phyloP scores from a whole-genome alignment of 2,113 vertebrate species.

The Raja brachyura region DNA sequence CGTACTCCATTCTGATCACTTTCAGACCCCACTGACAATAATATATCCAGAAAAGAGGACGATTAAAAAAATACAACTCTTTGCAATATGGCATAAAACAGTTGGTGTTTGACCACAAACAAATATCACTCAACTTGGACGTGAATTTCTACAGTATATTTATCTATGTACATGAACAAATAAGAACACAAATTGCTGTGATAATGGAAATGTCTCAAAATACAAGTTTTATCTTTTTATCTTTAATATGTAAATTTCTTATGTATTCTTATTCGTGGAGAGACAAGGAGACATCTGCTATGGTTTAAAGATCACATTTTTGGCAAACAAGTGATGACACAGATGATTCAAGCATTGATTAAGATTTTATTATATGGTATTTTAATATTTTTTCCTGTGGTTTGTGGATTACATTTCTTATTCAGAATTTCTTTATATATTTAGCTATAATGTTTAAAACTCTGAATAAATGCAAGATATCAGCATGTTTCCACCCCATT shows the following conservation, averaged over 20 bases:
- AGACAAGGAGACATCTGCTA: neutral
- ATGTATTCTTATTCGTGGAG: neutral
- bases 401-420: neutral
- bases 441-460: neutral
- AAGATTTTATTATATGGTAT: neutral
- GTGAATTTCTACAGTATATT: neutral
- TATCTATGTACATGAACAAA: neutral
- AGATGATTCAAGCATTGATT: neutral
- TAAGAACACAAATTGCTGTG: neutral
- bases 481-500: no score
- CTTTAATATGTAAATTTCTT: neutral
- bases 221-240: neutral
- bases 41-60: slow-evolving; percentile 33
- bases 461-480: neutral
- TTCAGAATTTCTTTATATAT: neutral
- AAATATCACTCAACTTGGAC: neutral
- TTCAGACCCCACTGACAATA: slow-evolving; percentile 64
- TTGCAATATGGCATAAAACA: neutral
- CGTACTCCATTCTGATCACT: slow-evolving; percentile 88
- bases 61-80: neutral
- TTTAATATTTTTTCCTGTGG: neutral
- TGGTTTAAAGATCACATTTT: neutral
- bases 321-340: neutral
- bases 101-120: neutral
- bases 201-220: neutral